A percentile compares a stretch with the other conserved stretches of the same genome.
phyloP scores from a whole-genome alignment of 1,140 invertebrate species.

The Drosophila subobscura region DNA sequence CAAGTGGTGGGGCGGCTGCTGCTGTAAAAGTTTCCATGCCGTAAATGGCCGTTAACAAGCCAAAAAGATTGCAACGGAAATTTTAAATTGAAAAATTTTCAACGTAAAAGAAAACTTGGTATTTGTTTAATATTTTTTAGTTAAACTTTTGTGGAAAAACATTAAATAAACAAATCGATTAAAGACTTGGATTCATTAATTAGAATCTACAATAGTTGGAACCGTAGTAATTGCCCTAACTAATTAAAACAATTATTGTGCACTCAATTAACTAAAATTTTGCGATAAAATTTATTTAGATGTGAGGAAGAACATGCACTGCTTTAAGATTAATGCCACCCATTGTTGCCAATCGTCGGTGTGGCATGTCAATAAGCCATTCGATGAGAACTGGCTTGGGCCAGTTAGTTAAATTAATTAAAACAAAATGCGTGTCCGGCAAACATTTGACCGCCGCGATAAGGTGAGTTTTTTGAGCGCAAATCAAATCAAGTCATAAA shows the following conservation, averaged over 20 bases:
- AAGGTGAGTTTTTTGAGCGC: slow-evolving; percentile 19
- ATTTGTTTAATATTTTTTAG: slow-evolving; percentile 3
- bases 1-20: slow-evolving; percentile 7
- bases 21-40: slow-evolving; percentile 52
- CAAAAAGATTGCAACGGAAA: slow-evolving; percentile 72
- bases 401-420: slow-evolving; percentile 71
- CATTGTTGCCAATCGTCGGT: slow-evolving; percentile 25
- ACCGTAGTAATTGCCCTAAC: no score
- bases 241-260: no score
- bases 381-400: slow-evolving; percentile 30
- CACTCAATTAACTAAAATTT: no score
- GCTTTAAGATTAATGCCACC: slow-evolving; percentile 39
- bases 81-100: slow-evolving; percentile 64
- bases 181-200: no score
- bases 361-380: slow-evolving; percentile 75
- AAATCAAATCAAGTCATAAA: slow-evolving; percentile 74
- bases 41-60: slow-evolving; percentile 72
- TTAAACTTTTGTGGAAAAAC: slow-evolving; percentile 8
- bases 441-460: slow-evolving; percentile 67
- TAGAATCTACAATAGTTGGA: no score
- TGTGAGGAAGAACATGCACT: no score
- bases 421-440: slow-evolving; percentile 66
- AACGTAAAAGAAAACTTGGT: slow-evolving; percentile 18
- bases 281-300: no score
- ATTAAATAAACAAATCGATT: no score